A percentile compares a stretch with the other conserved stretches of the same genome.
These are phyloP conservation scores for Copidosoma aretas DNA, from an alignment of 2,888 invertebrate genomes.

Conservation along the genomic window DNA sequence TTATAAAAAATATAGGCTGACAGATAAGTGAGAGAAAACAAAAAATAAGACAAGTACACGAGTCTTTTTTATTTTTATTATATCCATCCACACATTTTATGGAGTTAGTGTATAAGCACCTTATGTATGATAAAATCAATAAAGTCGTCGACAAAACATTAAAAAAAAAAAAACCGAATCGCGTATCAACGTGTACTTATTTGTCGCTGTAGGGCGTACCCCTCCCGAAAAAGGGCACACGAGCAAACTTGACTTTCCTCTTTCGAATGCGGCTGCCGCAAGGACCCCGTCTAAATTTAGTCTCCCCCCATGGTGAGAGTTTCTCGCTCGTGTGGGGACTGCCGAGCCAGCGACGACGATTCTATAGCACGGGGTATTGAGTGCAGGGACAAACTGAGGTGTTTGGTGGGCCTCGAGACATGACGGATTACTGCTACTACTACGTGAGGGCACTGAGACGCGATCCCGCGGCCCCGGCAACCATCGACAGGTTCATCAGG, in stretches of 20 bases:
- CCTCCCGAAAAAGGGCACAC: too few relatives aligned
- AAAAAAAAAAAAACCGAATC: constrained; percentile 11
- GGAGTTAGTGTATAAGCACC: constrained; percentile 38
- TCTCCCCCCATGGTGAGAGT: background rate
- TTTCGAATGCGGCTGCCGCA: too few relatives aligned
- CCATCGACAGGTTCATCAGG: constrained; percentile 24
- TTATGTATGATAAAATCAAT: constrained; percentile 35
- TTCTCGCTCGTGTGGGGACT: too few relatives aligned
- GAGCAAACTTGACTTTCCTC: too few relatives aligned
- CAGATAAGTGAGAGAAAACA: constrained; percentile 21
- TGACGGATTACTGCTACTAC: constrained; percentile 35
- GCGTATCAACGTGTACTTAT: too few relatives aligned
- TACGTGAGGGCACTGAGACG: constrained; percentile 21
- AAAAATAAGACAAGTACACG: constrained; percentile 17
- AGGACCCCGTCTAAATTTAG: constrained; percentile 10
- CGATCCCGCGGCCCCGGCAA: constrained; percentile 2
- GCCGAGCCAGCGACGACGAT: too few relatives aligned
- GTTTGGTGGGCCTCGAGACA: background rate
- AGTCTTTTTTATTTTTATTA: constrained; percentile 39
- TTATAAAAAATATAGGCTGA: constrained; percentile 22
- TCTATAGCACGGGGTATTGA: too few relatives aligned
- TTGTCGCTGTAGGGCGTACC: too few relatives aligned
- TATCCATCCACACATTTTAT: constrained; percentile 36
- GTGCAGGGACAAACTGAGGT: too few relatives aligned
- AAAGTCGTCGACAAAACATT: constrained; percentile 36